Base-by-base conservation (phyloP, 2,113 vertebrate genomes). In the Salvelinus fontinalis region DNA sequence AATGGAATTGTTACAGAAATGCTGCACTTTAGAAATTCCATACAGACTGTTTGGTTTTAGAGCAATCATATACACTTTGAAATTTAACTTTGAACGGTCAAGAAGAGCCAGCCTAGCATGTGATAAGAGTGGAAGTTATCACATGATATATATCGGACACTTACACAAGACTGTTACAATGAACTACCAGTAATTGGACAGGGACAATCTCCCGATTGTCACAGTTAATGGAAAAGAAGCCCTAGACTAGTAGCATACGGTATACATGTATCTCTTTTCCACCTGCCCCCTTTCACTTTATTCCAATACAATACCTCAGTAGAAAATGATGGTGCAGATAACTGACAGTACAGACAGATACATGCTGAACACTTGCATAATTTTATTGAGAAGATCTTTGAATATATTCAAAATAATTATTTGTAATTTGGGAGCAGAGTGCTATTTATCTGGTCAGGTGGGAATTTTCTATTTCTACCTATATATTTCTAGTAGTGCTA, bases 21-120 rank as follows among this genome's bases (percentile, higher is more conserved):
- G 22, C 77, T 81, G 78, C 75, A 81, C 76, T 81, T 80, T 82
- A 69, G 27, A 49, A 44, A 67, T 65, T 16, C 29, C 54, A 51
- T 20, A 65, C 65, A 73, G 73, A 70, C 67, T 26, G 34, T 48
- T 49, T 49, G 73, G 24, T 74, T 66, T 48, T n/a, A 27, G n/a
- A 75, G 7, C 48, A 60, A 20, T 81, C 16, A 66, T 8, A 67
- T 69, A 59, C 26, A 24, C 73, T 67, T 75, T 11, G 11, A 29
- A 71, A 29, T 26, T 2, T 76, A 68, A 60, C 64, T 48, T 9
- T 18, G 5, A 34, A 27, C n/a, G 16, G 2, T 67, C 14, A 72
- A 60, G 18, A 51, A 27, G 27, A 31, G 39, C 6, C 49, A 11
- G 16, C 18, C 14, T 71, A 76, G 54, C n/a, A 49, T 69, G 70